These are phyloP conservation scores for Malurus melanocephalus DNA, from an alignment of 2,113 vertebrate species.

Conservation along the genomic window DNA sequence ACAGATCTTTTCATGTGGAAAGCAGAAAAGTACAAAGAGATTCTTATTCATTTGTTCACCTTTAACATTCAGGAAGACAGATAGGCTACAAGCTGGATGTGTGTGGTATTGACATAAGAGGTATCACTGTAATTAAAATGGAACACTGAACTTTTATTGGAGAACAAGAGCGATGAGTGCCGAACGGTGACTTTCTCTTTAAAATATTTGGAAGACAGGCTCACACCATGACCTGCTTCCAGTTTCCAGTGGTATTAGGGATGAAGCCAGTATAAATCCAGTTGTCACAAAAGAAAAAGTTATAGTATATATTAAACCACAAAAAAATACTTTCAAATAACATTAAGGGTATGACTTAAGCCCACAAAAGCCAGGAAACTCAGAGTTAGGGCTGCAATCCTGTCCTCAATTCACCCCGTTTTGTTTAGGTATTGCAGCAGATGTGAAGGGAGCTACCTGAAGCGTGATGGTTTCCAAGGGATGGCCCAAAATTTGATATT, in stretches of 20 bases:
- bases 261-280: conserved; percentile 78
- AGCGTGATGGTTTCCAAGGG: background rate
- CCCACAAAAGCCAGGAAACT: conserved; percentile 72
- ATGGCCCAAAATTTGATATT: background rate
- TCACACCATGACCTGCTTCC: conserved; percentile 65
- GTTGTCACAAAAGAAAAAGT: conserved; percentile 80
- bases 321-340: conserved; percentile 76
- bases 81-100: background rate
- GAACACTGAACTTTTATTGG: conserved; percentile 10
- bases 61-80: conserved; percentile 15
- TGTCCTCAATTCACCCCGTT: conserved; percentile 75
- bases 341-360: conserved; percentile 72
- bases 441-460: background rate
- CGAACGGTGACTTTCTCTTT: conserved; percentile 61
- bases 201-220: conserved; percentile 65
- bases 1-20: background rate
- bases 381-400: conserved; percentile 54
- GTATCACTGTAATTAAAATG: background rate
- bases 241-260: conserved; percentile 81
- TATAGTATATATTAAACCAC: conserved; percentile 79
- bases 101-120: background rate
- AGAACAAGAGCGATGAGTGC: conserved; percentile 1
- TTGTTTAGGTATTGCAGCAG: conserved; percentile 59
- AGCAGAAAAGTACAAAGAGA: background rate
- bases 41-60: background rate